Evolutionary conservation across 1,140 invertebrate species (phyloP).

Genomic region (Pentalonia nigronervosa): DNA sequence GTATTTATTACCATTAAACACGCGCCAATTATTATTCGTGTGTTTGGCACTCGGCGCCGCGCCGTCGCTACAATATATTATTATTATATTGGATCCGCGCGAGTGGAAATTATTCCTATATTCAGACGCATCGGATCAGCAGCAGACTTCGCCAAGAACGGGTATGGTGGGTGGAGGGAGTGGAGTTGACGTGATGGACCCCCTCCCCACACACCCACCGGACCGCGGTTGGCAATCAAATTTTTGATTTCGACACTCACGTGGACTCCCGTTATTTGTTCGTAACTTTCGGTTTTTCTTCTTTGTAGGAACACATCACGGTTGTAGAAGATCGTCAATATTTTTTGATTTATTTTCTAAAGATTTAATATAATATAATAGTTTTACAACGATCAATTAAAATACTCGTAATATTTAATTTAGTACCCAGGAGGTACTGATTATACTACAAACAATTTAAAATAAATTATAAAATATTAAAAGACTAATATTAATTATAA

Average conservation of each 20-base stretch:
- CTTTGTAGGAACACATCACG: too few relatives aligned
- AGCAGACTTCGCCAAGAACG: background rate
- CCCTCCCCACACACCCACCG: too few relatives aligned
- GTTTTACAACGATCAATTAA: background rate
- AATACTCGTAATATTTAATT: background rate
- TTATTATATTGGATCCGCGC: background rate
- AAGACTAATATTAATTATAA: background rate
- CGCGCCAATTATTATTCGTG: conserved; percentile 13
- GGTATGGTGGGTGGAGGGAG: background rate
- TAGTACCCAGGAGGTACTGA: background rate
- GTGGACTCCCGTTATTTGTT: background rate
- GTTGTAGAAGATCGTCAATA: background rate
- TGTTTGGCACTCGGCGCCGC: conserved; percentile 6
- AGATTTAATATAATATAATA: too few relatives aligned
- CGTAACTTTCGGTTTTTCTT: background rate
- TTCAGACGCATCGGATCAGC: background rate
- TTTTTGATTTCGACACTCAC: background rate
- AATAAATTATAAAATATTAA: too few relatives aligned
- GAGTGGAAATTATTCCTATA: conserved; percentile 6
- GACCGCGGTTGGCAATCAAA: background rate
- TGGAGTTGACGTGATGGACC: background rate
- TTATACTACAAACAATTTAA: too few relatives aligned
- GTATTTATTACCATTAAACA: conserved; percentile 18
- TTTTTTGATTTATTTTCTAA: background rate
- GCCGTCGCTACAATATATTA: background rate